Evolutionary conservation across 2,888 invertebrate species (phyloP).

Genomic region (Alitta virens): DNA sequence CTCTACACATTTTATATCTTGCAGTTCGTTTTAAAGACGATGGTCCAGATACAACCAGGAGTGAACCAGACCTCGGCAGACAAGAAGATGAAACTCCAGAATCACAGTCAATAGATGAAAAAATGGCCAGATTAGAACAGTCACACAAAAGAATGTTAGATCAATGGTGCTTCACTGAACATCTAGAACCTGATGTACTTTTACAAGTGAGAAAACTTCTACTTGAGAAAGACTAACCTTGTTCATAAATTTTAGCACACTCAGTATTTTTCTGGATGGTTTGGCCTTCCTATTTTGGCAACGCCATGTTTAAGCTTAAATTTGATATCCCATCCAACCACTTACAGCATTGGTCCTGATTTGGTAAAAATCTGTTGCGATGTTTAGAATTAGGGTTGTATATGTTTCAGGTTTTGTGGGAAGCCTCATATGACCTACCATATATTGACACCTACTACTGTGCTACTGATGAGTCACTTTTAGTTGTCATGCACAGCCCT

Average conservation of each 20-base stretch:
- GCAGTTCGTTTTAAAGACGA: not conserved
- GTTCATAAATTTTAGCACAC: no score
- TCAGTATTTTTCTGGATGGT: no score
- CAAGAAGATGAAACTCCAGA: no score
- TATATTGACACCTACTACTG: slow-evolving; percentile 53
- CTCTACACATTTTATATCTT: not conserved
- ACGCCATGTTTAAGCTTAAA: no score
- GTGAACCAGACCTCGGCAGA: no score
- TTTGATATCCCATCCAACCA: no score
- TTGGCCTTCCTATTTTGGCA: no score
- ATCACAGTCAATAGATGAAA: slow-evolving; percentile 22
- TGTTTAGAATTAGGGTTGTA: no score
- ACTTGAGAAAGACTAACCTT: no score
- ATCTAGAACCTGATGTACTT: slow-evolving; percentile 49
- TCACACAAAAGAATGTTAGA: slow-evolving; percentile 51
- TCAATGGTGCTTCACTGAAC: slow-evolving; percentile 56
- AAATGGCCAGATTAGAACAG: slow-evolving; percentile 45
- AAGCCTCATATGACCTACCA: slow-evolving; percentile 46
- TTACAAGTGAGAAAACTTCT: slow-evolving; percentile 54
- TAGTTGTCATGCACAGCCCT: slow-evolving; percentile 54
- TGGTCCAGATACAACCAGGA: not conserved
- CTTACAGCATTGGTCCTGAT: no score
- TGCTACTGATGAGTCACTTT: slow-evolving; percentile 48
- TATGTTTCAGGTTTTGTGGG: slow-evolving; percentile 48
- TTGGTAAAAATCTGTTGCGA: no score